These are phyloP conservation scores for Serrognathus titanus DNA, from an alignment of 2,888 invertebrate species.

Conservation along the genomic window DNA sequence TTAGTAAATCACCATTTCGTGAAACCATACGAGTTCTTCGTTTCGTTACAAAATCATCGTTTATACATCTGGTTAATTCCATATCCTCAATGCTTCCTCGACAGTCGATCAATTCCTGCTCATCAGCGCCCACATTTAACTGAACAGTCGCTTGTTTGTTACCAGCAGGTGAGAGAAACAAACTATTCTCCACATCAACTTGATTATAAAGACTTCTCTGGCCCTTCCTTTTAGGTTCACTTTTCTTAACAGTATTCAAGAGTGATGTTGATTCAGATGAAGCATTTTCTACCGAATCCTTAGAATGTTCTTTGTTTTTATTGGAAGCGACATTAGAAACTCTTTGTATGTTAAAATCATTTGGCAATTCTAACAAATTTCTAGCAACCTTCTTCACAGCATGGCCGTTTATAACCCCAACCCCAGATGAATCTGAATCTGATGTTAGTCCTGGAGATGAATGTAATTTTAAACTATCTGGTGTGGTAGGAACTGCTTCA, in stretches of 20 bases:
- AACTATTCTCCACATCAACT: neutral
- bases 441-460: conserved; percentile 18
- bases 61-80: no score
- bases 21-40: no score
- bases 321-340: neutral
- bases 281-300: neutral
- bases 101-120: no score
- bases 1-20: no score
- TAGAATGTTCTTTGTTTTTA: neutral
- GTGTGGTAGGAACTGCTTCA: neutral
- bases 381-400: neutral
- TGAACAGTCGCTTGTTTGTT: no score
- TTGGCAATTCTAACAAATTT: neutral
- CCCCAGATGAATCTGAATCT: conserved; percentile 22
- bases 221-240: neutral
- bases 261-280: neutral
- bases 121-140: no score
- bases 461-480: conserved; percentile 3
- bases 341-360: neutral
- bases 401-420: conserved; percentile 20
- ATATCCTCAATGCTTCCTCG: no score
- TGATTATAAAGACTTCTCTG: neutral
- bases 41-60: no score
- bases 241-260: neutral
- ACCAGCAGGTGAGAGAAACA: neutral